Evolutionary conservation across 2,113 vertebrate genomes (phyloP).

Genomic region (Gobio gobio): DNA sequence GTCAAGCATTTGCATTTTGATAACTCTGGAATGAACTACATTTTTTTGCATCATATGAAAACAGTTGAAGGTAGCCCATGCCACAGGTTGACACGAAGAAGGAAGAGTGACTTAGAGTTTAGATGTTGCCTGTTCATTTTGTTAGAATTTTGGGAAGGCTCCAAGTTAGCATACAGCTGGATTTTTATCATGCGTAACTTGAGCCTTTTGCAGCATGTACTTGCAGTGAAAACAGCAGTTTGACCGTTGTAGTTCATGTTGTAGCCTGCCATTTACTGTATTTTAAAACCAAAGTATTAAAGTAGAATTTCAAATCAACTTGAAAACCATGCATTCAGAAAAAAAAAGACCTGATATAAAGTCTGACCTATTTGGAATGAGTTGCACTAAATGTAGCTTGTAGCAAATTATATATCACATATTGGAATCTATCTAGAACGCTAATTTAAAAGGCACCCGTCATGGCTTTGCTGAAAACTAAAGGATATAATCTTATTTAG

Average conservation of each 20-base stretch:
- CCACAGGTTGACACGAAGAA: conserved; percentile 69
- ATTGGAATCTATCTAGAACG: conserved; percentile 84
- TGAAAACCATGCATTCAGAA: conserved; percentile 84
- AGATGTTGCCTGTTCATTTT: conserved; percentile 84
- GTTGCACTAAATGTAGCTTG: conserved; percentile 93
- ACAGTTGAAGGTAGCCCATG: conserved; percentile 79
- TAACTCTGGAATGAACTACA: conserved; percentile 84
- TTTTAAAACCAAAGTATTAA: conserved; percentile 92
- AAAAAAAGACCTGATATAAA: conserved; percentile 63
- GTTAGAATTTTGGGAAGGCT: conserved; percentile 81
- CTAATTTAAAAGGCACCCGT: conserved; percentile 82
- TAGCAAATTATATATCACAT: conserved; percentile 83
- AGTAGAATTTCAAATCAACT: conserved; percentile 78
- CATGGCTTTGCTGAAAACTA: conserved; percentile 86
- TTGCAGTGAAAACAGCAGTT: conserved; percentile 89
- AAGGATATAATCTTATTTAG: conserved; percentile 78
- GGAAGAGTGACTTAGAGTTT: conserved; percentile 79
- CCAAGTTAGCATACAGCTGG: conserved; percentile 79
- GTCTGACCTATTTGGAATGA: conserved; percentile 89
- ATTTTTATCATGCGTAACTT: conserved; percentile 80
- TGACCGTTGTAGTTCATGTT: conserved; percentile 87
- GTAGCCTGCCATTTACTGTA: conserved; percentile 85
- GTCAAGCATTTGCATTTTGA: conserved; percentile 83
- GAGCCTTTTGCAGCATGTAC: conserved; percentile 91
- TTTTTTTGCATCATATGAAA: conserved; percentile 85